phyloP scores from a whole-genome alignment of 2,113 vertebrate species.

The Chloroceryle aenea region DNA sequence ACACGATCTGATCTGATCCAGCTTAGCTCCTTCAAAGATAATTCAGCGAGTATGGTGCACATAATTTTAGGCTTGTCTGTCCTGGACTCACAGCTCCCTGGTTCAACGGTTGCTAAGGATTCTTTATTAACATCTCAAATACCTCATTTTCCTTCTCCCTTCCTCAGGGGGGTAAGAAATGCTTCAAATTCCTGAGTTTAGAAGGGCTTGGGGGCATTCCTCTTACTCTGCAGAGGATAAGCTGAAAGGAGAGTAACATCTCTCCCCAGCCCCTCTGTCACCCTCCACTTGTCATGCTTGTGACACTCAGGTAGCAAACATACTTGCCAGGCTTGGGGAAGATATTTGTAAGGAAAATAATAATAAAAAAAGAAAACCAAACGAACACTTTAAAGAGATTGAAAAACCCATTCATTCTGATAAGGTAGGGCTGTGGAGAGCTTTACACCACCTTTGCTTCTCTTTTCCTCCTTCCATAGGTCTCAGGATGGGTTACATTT shows the following conservation, averaged over 20 bases:
- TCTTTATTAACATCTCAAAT: conserved; percentile 44
- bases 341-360: not conserved
- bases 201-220: conserved; percentile 27
- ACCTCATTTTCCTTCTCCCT: conserved; percentile 32
- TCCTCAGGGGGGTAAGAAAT: conserved; percentile 57
- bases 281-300: not conserved
- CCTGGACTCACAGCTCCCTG: not conserved
- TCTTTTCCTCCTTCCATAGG: not conserved
- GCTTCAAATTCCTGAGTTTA: conserved; percentile 63
- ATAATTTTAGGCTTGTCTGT: not conserved
- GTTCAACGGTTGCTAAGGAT: conserved; percentile 44
- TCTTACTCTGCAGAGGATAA: not conserved
- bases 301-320: not conserved
- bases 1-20: not conserved
- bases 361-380: not conserved
- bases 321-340: not conserved
- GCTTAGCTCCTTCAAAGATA: not conserved
- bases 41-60: not conserved
- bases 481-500: not conserved
- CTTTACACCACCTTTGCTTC: not conserved
- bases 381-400: not conserved
- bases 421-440: not conserved
- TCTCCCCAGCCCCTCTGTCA: not conserved
- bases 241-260: not conserved
- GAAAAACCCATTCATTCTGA: not conserved